Conservation (phyloP, 2,113 vertebrate genomes). For the Monarcha castaneiventris region DNA sequence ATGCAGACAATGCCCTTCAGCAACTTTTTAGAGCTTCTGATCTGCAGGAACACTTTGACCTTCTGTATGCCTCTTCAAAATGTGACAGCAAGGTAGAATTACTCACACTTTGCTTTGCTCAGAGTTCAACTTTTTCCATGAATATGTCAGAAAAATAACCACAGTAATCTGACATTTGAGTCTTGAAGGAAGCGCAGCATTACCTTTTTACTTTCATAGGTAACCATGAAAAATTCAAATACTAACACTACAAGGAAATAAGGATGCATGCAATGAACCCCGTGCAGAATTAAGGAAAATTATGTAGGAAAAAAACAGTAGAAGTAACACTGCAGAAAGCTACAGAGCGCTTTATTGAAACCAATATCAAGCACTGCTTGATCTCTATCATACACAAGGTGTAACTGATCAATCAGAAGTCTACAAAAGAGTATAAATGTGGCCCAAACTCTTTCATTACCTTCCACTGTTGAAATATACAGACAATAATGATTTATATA, state of each 20-base stretch:
- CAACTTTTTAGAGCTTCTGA: background rate
- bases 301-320: background rate
- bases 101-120: background rate
- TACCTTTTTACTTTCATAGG: background rate
- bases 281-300: background rate
- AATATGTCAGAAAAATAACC: background rate
- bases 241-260: background rate
- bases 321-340: background rate
- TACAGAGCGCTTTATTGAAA: background rate
- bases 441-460: background rate
- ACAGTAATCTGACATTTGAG: background rate
- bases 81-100: conserved; percentile 16
- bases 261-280: background rate
- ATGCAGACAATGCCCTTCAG: background rate
- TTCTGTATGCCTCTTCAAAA: background rate
- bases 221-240: background rate
- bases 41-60: background rate
- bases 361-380: background rate
- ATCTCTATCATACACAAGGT: background rate
- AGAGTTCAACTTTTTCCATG: background rate
- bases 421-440: background rate
- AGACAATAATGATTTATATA: background rate
- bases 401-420: background rate
- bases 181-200: background rate
- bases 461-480: background rate